A percentile compares a stretch with the other conserved stretches of the same genome.
Evolutionary conservation across 2,797 vertebrate species (phyloP).

Genomic region (Loriculus beryllinus): DNA sequence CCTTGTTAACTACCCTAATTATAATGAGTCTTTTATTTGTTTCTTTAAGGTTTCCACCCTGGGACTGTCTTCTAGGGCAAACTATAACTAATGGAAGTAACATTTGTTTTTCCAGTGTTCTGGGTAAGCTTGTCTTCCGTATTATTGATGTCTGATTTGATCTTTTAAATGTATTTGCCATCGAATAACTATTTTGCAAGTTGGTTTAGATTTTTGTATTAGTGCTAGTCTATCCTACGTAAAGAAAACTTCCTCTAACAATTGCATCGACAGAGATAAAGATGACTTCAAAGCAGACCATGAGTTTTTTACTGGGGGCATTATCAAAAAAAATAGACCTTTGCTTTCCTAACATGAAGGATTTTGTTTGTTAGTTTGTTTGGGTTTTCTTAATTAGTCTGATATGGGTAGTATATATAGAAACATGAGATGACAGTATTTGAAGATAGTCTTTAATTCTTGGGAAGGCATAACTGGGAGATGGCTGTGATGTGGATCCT

Average conservation of each 20-base stretch:
- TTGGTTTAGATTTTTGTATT: neutral
- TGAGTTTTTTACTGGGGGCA: neutral
- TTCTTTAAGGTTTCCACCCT: slow-evolving; percentile 4
- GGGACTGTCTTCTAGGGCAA: neutral
- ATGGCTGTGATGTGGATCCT: rapidly evolving
- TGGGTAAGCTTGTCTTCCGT: slow-evolving; percentile 29
- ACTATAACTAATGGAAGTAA: slow-evolving; percentile 57
- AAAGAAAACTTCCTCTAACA: neutral
- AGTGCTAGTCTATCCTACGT: neutral
- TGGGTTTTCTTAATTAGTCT: neutral
- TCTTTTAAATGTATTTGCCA: neutral
- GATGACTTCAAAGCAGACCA: neutral
- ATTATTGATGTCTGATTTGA: neutral
- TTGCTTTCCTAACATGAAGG: neutral
- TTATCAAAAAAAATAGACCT: neutral
- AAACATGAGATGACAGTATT: neutral
- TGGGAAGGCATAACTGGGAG: neutral
- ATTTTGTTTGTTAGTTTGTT: neutral
- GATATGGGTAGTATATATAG: neutral
- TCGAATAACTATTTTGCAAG: neutral
- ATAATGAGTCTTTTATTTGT: neutral
- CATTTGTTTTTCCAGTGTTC: slow-evolving; percentile 4
- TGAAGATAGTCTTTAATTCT: neutral
- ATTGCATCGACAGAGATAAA: neutral
- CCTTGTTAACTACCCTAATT: neutral